These are phyloP conservation scores for Hexactinellida sp. DNA, from an alignment of 37 sponge, comb jelly and placozoan species.

Conservation along the genomic window DNA sequence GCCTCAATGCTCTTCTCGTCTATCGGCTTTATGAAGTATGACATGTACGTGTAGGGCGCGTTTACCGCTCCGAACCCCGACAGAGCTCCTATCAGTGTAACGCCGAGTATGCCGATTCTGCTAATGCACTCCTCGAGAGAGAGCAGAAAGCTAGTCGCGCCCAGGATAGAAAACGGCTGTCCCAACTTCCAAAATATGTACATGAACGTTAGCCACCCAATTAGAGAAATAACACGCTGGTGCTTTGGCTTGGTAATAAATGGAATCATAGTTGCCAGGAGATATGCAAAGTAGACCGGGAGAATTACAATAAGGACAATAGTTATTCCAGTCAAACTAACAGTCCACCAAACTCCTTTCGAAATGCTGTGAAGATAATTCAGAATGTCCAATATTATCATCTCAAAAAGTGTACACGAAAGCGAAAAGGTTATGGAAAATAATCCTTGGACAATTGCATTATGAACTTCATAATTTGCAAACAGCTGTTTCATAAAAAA, in stretches of 20 bases:
- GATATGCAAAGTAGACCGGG: constrained; percentile 64
- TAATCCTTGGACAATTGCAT: constrained; percentile 52
- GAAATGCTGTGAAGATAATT: constrained; percentile 56
- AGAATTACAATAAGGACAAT: constrained; percentile 67
- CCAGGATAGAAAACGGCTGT: constrained; percentile 85
- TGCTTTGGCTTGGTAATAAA: neutral
- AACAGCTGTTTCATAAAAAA: constrained; percentile 91
- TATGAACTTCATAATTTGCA: constrained; percentile 90
- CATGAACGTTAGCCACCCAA: constrained; percentile 65
- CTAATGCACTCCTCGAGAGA: constrained; percentile 91
- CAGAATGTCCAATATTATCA: constrained; percentile 93
- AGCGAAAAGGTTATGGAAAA: constrained; percentile 91
- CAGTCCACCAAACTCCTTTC: neutral
- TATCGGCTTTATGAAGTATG: constrained; percentile 71
- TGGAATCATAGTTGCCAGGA: constrained; percentile 33
- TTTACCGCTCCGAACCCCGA: constrained; percentile 99
- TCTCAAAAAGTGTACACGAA: constrained; percentile 93
- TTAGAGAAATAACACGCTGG: constrained; percentile 20
- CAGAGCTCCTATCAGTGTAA: constrained; percentile 85
- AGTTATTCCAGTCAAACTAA: constrained; percentile 32
- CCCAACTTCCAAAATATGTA: constrained; percentile 94
- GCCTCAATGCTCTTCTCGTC: constrained; percentile 18
- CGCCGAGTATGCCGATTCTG: constrained; percentile 94
- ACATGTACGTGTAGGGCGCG: constrained; percentile 96
- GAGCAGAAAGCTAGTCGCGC: constrained; percentile 56